A percentile compares a stretch with the other conserved stretches of the same genome.
Conservation (phyloP, 2,113 vertebrate species). For the Phodopus roborovskii region DNA sequence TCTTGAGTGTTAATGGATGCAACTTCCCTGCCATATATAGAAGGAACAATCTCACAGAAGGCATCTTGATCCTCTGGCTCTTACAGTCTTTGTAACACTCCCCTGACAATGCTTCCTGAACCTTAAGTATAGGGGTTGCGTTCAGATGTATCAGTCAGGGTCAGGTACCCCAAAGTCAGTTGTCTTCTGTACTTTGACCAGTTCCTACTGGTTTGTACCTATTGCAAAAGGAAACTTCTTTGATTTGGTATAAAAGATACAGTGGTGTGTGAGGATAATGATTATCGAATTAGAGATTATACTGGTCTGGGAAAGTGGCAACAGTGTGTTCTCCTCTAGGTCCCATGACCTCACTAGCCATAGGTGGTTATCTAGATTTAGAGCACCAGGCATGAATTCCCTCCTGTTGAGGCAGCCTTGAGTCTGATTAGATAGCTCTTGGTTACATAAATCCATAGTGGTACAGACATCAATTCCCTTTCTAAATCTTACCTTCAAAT, state of each 20-base stretch:
- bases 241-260: neutral
- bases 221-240: neutral
- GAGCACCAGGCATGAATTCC: neutral
- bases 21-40: neutral
- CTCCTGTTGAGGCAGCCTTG: neutral
- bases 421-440: neutral
- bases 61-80: neutral
- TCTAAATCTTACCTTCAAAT: constrained; percentile 33
- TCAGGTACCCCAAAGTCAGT: neutral
- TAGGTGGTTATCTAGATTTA: neutral
- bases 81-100: neutral
- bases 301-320: neutral
- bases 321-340: neutral
- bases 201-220: neutral
- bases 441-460: neutral
- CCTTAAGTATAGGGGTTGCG: neutral
- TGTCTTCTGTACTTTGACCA: neutral
- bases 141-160: neutral
- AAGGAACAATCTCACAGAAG: neutral
- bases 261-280: neutral
- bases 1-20: neutral
- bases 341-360: neutral
- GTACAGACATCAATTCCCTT: neutral
- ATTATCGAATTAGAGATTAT: neutral
- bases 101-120: neutral